Percentiles rank a stretch among this genome's conserved stretches.
Conservation (phyloP, 2,113 vertebrate genomes). For the Excalfactoria chinensis region DNA sequence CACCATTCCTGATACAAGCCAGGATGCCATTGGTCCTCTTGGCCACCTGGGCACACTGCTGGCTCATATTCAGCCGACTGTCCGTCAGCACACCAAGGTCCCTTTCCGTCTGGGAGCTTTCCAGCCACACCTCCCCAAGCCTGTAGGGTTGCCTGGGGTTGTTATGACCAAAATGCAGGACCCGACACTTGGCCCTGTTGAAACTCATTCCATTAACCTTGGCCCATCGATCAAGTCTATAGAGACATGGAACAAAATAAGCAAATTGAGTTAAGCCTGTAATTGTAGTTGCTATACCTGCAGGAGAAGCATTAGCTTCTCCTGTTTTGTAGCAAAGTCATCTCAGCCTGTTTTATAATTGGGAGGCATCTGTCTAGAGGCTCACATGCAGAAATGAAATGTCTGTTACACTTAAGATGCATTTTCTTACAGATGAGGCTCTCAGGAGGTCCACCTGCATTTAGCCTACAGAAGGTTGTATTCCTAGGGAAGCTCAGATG, state of each 20-base stretch:
- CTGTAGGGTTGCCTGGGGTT: too few species aligned
- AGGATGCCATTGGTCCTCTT: too few species aligned
- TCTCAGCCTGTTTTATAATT: neutral
- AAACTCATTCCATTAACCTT: too few species aligned
- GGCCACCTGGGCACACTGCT: too few species aligned
- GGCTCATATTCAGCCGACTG: too few species aligned
- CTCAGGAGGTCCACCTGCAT: neutral
- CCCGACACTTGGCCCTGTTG: too few species aligned
- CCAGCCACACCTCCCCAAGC: too few species aligned
- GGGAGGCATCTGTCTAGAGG: neutral
- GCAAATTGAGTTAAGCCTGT: neutral
- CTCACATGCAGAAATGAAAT: neutral
- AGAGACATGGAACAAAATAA: neutral
- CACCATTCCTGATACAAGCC: too few species aligned
- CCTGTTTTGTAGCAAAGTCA: neutral
- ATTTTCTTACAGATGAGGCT: neutral
- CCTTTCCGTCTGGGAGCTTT: too few species aligned
- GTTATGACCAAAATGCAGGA: too few species aligned
- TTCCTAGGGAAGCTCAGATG: neutral
- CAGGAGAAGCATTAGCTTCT: neutral
- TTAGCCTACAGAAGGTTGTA: neutral
- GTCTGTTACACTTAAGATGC: neutral
- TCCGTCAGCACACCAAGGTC: too few species aligned
- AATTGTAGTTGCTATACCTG: neutral
- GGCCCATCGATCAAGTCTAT: too few species aligned